Conservation (phyloP, 2,888 invertebrate genomes). For the Drosophila greeni region DNA sequence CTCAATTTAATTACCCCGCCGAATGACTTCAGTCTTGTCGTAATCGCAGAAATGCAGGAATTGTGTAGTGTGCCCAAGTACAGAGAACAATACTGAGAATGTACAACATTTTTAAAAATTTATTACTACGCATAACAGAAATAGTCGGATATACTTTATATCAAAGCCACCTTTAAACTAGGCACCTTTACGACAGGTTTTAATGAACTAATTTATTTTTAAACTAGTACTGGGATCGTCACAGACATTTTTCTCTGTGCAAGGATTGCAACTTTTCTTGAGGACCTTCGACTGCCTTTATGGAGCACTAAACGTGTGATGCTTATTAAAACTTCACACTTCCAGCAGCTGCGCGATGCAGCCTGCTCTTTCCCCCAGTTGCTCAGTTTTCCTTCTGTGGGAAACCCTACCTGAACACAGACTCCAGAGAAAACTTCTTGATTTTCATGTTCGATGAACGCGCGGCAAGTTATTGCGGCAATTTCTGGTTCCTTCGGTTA, state of each 20-base stretch:
- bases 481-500: conserved; percentile 36
- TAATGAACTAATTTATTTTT: not conserved
- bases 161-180: not conserved
- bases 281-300: conserved; percentile 45
- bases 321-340: conserved; percentile 67
- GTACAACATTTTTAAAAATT: not conserved
- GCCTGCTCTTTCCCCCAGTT: conserved; percentile 35
- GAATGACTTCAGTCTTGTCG: conserved; percentile 49
- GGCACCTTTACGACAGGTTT: not conserved
- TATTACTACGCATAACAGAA: too few species aligned
- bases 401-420: not conserved
- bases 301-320: conserved; percentile 54
- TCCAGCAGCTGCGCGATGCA: conserved; percentile 24
- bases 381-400: conserved; percentile 3
- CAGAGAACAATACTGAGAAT: conserved; percentile 1
- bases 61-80: conserved; percentile 1
- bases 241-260: conserved; percentile 5
- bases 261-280: not conserved
- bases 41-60: conserved; percentile 14
- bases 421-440: conserved; percentile 44
- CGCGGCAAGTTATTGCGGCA: conserved; percentile 46
- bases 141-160: not conserved
- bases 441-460: conserved; percentile 58
- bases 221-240: not conserved
- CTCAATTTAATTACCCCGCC: conserved; percentile 68